phyloP scores from a whole-genome alignment of 2,113 vertebrate genomes.

The Bos indicus region DNA sequence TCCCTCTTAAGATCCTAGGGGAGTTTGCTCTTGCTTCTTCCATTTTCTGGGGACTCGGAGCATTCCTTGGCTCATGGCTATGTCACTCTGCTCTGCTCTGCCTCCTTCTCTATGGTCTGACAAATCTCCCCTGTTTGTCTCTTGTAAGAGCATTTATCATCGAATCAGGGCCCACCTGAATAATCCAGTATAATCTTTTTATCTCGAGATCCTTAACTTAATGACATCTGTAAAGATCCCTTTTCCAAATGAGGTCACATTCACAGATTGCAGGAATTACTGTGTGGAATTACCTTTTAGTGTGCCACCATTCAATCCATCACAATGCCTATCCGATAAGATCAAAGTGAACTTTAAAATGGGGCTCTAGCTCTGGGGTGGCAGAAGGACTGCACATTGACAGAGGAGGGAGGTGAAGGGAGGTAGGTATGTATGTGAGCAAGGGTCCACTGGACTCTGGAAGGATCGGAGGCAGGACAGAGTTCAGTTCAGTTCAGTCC shows the following conservation, averaged over 20 bases:
- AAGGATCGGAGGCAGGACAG: neutral
- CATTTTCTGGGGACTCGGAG: fast-evolving
- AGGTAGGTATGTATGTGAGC: too few species aligned
- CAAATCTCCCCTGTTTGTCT: neutral
- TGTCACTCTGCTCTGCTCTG: fast-evolving
- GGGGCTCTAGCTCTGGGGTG: neutral
- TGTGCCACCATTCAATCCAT: too few species aligned
- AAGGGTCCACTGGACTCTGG: neutral
- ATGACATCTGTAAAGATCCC: neutral
- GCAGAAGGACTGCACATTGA: too few species aligned
- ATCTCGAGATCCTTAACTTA: neutral
- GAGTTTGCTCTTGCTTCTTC: neutral
- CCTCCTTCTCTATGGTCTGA: neutral
- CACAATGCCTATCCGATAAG: neutral
- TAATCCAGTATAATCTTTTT: neutral
- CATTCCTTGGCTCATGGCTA: fast-evolving
- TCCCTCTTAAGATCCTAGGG: too few species aligned
- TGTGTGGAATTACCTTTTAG: neutral
- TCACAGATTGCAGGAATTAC: neutral
- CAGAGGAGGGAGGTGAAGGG: neutral
- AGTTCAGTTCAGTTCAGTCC: neutral
- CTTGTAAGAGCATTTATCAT: neutral
- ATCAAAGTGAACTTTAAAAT: neutral
- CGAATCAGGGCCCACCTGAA: neutral
- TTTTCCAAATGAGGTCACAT: neutral